Conservation (phyloP, 1,140 invertebrate species). For the Drosophila athabasca region DNA sequence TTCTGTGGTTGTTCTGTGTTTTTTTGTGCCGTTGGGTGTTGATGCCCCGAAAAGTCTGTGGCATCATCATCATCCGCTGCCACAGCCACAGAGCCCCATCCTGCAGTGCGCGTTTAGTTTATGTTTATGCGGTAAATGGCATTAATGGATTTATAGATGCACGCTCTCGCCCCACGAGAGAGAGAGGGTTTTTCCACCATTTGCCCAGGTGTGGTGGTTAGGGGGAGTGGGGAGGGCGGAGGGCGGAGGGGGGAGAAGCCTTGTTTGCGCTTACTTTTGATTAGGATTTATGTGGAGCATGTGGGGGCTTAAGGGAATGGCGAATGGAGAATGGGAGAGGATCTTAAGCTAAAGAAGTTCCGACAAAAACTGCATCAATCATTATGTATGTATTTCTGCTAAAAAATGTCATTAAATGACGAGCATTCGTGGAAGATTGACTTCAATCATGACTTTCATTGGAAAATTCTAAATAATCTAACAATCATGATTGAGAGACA, state of each 20-base stretch:
- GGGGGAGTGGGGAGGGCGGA: too few relatives aligned
- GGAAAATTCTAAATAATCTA: too few relatives aligned
- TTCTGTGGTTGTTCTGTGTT: neutral
- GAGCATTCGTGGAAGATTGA: neutral
- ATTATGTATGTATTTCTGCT: slow-evolving; percentile 10
- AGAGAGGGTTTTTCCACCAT: neutral
- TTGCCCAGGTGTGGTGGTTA: too few relatives aligned
- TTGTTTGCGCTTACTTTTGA: slow-evolving; percentile 74
- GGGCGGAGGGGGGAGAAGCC: neutral
- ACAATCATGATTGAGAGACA: too few relatives aligned
- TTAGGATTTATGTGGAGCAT: slow-evolving; percentile 70
- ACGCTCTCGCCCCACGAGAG: slow-evolving; percentile 24
- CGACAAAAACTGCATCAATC: slow-evolving; percentile 32
- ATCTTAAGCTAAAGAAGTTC: neutral
- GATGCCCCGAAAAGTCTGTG: slow-evolving; percentile 41
- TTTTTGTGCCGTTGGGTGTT: slow-evolving; percentile 49
- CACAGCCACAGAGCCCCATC: slow-evolving; percentile 24
- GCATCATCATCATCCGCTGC: slow-evolving; percentile 6
- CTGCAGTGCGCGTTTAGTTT: slow-evolving; percentile 61
- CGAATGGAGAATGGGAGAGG: neutral
- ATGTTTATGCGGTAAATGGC: slow-evolving; percentile 81
- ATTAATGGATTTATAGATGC: slow-evolving; percentile 81
- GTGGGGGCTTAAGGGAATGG: neutral
- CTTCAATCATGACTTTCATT: slow-evolving; percentile 2
- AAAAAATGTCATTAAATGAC: slow-evolving; percentile 2